Evolutionary conservation across 2,797 vertebrate species (phyloP), one percentile per base, ranked within the genome.

Genomic region (Linurgus olivaceus): DNA sequence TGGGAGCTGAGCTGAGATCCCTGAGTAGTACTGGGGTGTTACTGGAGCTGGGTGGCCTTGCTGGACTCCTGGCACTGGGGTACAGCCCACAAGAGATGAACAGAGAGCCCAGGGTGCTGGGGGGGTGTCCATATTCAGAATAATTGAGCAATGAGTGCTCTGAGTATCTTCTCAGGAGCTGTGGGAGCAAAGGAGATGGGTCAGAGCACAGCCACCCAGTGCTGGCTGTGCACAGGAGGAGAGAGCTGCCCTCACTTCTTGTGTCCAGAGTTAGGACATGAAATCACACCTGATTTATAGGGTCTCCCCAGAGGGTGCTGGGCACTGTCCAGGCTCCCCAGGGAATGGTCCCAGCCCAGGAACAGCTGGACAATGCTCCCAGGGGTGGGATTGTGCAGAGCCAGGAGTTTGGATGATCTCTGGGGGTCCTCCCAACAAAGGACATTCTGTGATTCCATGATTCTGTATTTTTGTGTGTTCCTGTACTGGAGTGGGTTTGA

Each of bases 331-430:
- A 50, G 82, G 45, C 45, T 52, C 62, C 38, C 40, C 55, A 40
- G 63, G 63, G 55, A 61, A 40, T 35, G 55, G 40, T 4, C 40
- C 3, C 7, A 0, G 19, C 47, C 62, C 72, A 61, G 62, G 38
- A 85, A 33, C 1, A 4, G 10, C 13, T 25, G 47, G 47, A 8
- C 40, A 40, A 0, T 0, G 1, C 40, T 62, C 1, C 26, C 33
- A 61, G 48, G 55, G 38, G 3, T 29, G 47, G 29, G 40, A 14
- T 7, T 70, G 55, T 6, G 73, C 83, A 77, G 73, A 4, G 17
- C 6, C 24, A 14, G 65, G 29, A 2, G 17, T 10, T 1, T 59
- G 23, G 13, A 0, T 77, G 42, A 26, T 55, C 33, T 20, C 35
- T 42, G 48, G 7, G 24, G 12, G 4, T 35, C 20, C 40, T 55